Base-by-base conservation (phyloP, 2,888 invertebrate genomes). In the Norana najaformis region DNA sequence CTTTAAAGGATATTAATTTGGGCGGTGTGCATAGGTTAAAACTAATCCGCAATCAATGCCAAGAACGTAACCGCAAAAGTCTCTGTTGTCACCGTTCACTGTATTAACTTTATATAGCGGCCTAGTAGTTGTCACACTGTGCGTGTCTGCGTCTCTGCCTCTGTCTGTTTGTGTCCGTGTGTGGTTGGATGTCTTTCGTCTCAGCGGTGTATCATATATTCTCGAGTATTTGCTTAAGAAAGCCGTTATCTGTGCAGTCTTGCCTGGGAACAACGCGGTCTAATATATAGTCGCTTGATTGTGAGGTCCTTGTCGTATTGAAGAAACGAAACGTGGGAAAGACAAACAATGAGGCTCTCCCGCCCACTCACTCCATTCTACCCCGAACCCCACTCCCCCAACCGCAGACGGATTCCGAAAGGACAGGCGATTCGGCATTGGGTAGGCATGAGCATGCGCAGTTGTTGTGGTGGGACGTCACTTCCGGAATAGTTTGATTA, bases 311-410 rank as follows among this genome's bases (percentile, higher is more conserved):
- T 69, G 69, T n/a, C n/a, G 69, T 5, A n/a, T n/a, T n/a, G 69
- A 69, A 69, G 69, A 69, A 69, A 69, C 69, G 69, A 69, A 69
- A 69, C 69, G 69, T 69, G 69, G 69, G 69, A 69, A 69, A 69
- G 69, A n/a, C 69, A 69, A 69, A 69, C 69, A 69, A 69, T 69
- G 69, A 8, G 13, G n/a, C 69, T 69, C 8, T 69, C 69, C 69
- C 69, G n/a, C 69, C 69, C 69, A 69, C 69, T 30, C 69, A 69
- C n/a, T n/a, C 69, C 8, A n/a, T 16, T 11, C 69, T n/a, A 1
- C 0, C 69, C 23, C 47, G 5, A 1, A 20, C 23, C 20, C 69
- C 8, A 30, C 69, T n/a, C n/a, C 69, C 69, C n/a, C 69, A 0
- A n/a, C 69, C 69, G 30, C 0, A 0, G 69, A 13, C n/a, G 69